Evolutionary conservation across 2,113 vertebrate species (phyloP), one percentile per base, ranked within the genome.

Genomic region (Neogobius melanostomus): DNA sequence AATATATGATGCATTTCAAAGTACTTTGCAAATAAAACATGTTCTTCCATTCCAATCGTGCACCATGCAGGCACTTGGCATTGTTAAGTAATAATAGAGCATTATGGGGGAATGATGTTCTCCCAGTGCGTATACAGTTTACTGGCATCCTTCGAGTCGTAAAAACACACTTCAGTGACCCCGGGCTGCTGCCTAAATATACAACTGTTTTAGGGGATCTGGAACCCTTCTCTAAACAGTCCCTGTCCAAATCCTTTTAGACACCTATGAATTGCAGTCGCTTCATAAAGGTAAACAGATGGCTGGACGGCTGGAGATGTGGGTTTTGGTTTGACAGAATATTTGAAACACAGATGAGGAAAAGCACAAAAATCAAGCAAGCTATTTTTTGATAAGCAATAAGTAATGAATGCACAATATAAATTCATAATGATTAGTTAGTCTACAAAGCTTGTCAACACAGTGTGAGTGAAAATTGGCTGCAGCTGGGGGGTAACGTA

Each of bases 1-100:
- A 16, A 16, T 56, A 21, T 8, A 53, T 53, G 49, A 47, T 8
- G 9, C n/a, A n/a, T 12, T 15, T 42, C 47, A 54, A 66, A 15
- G 48, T 2, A 11, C 49, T 44, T 61, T 45, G 54, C 64, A 36
- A n/a, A 64, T 36, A 36, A 80, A 80, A 51, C 65, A 53, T 66
- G 57, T 43, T 66, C 43, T 9, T 66, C 53, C n/a, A 14, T 8
- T 61, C 14, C 7, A 61, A 9, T 64, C 9, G 51, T 36, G 53
- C 71, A 77, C 71, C 48, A 51, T 52, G 66, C 64, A 62, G 59
- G 50, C 57, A 7, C 12, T 42, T 59, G 56, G 56, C 56, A 42
- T 42, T 28, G 52, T 51, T 61, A 43, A 44, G 66, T 45, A 28
- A 42, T 69, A 46, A 15, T 49, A 0, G n/a, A 53, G 36, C 46